These are phyloP conservation scores for Pachliopta kotzebuea DNA, from an alignment of 2,888 invertebrate genomes.

Conservation along the genomic window DNA sequence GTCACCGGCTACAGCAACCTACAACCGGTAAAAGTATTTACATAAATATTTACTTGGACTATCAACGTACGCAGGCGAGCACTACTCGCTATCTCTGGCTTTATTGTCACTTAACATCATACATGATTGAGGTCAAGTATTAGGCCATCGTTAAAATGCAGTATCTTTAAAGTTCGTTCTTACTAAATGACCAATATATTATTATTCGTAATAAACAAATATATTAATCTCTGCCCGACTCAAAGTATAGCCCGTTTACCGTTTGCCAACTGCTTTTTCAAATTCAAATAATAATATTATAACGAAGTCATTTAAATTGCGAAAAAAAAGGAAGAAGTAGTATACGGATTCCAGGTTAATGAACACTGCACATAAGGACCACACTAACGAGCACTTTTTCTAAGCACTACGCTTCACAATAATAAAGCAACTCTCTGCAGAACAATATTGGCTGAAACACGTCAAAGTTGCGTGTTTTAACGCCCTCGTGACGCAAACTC, in stretches of 20 bases:
- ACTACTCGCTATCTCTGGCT: no score
- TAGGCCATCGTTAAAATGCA: no score
- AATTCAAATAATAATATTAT: background rate
- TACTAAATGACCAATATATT: background rate
- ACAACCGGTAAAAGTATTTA: no score
- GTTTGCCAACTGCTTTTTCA: background rate
- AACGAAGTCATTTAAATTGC: background rate
- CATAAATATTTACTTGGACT: no score
- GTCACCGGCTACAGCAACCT: no score
- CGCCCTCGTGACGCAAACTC: slow-evolving; percentile 6
- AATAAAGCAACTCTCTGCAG: slow-evolving; percentile 19
- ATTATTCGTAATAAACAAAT: background rate
- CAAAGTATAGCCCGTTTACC: background rate
- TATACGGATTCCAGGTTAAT: slow-evolving; percentile 26
- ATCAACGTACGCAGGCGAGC: no score
- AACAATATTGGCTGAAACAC: slow-evolving; percentile 23
- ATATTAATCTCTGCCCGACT: background rate
- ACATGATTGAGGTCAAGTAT: no score
- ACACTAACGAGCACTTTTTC: slow-evolving; percentile 27
- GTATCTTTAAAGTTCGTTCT: no score
- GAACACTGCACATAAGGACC: slow-evolving; percentile 21
- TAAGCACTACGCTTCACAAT: slow-evolving; percentile 10
- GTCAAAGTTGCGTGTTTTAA: slow-evolving; percentile 23
- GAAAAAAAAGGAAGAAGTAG: background rate
- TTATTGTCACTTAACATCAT: no score